Evolutionary conservation across 2,797 vertebrate genomes (phyloP).

Genomic region (Lates japonicus): DNA sequence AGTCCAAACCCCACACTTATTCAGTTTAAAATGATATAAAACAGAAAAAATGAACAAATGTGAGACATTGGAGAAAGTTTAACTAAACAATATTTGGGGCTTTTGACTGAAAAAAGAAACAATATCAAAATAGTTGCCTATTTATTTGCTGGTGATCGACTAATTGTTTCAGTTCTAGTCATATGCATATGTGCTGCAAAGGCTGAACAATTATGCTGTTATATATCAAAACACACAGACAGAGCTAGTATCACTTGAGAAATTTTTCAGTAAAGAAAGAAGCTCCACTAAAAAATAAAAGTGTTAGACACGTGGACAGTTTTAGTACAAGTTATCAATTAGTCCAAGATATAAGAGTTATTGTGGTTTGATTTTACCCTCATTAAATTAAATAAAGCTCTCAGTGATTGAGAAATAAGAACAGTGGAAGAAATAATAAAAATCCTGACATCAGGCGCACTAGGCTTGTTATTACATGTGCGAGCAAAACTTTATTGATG

Average conservation of each 20-base stretch:
- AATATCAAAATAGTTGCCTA: too few relatives aligned
- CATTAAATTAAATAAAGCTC: rapidly evolving
- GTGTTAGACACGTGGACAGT: too few relatives aligned
- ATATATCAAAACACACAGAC: not conserved
- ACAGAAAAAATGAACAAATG: not conserved
- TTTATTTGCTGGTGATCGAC: too few relatives aligned
- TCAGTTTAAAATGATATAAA: not conserved
- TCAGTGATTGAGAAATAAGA: not conserved
- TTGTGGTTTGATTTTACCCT: too few relatives aligned
- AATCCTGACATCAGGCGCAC: not conserved
- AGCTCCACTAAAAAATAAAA: not conserved
- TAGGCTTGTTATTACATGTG: slow-evolving; percentile 75
- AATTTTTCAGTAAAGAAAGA: not conserved
- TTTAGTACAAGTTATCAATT: not conserved
- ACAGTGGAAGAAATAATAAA: not conserved
- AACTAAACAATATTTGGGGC: not conserved
- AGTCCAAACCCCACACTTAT: not conserved
- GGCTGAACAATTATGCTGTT: not conserved
- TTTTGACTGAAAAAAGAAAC: not conserved
- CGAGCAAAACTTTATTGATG: slow-evolving; percentile 55
- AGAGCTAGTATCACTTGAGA: not conserved
- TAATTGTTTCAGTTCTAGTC: not conserved
- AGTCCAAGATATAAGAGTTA: not conserved
- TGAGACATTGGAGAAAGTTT: not conserved
- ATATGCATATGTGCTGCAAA: not conserved